Evolutionary conservation across 1,140 invertebrate species (phyloP).

Genomic region (Sycophila sp.): DNA sequence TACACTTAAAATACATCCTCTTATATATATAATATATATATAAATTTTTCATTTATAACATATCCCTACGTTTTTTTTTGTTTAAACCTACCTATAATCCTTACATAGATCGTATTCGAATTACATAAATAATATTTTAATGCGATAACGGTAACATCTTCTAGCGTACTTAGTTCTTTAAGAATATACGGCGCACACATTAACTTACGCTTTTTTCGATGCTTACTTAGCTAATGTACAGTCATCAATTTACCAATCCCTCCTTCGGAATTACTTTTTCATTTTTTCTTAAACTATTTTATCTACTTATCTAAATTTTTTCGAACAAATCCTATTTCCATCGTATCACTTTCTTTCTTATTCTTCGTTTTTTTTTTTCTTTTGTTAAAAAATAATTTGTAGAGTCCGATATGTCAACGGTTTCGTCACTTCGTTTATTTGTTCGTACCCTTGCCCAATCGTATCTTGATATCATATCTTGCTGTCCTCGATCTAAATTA

Average conservation of each 20-base stretch:
- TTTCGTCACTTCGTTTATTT: conserved; percentile 47
- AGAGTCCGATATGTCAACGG: conserved; percentile 51
- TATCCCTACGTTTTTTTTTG: conserved; percentile 22
- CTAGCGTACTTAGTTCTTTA: conserved; percentile 41
- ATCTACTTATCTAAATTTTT: too few relatives aligned
- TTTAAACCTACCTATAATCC: conserved; percentile 47
- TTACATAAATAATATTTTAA: conserved; percentile 66
- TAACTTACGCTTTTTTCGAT: conserved; percentile 5
- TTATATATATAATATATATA: conserved; percentile 31
- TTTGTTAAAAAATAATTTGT: conserved; percentile 51
- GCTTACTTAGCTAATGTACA: conserved; percentile 4
- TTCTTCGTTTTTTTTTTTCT: too few relatives aligned
- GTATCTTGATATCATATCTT: conserved; percentile 14
- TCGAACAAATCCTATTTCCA: too few relatives aligned
- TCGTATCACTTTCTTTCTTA: too few relatives aligned
- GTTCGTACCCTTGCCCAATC: conserved; percentile 13
- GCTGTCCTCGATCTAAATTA: neutral
- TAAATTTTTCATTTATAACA: conserved; percentile 39
- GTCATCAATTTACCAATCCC: conserved; percentile 13
- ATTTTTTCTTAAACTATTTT: too few relatives aligned
- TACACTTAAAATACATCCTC: conserved; percentile 47
- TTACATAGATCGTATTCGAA: conserved; percentile 54
- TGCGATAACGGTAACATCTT: conserved; percentile 63
- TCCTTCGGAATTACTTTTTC: conserved; percentile 2
- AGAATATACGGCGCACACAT: conserved; percentile 13